These are phyloP conservation scores for Esperia sulphurella DNA, from an alignment of 2,888 invertebrate species.

Conservation along the genomic window DNA sequence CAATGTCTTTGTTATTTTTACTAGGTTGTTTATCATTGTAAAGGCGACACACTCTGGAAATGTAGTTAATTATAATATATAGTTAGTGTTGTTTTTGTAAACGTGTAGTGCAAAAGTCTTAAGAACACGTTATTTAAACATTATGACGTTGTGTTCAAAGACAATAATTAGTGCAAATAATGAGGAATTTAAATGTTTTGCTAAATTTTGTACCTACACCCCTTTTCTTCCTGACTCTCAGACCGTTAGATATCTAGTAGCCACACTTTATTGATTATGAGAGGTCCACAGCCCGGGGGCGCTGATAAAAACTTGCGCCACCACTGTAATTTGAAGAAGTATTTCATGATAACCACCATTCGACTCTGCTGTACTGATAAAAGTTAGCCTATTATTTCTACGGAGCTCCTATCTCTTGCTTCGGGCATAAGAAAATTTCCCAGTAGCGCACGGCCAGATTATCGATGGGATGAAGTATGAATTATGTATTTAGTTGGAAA, in stretches of 20 bases:
- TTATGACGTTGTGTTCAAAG: no score
- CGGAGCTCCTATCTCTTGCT: conserved; percentile 30
- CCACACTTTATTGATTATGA: conserved; percentile 46
- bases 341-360: conserved; percentile 52
- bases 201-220: conserved; percentile 20
- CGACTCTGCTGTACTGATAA: conserved; percentile 50
- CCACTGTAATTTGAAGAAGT: conserved; percentile 54
- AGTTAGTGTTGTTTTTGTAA: no score
- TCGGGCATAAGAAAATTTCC: conserved; percentile 34
- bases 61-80: no score
- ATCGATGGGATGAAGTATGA: conserved; percentile 47
- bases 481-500: conserved; percentile 68
- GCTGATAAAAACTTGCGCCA: conserved; percentile 62
- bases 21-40: no score
- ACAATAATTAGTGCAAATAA: no score
- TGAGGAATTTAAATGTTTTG: not conserved
- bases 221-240: conserved; percentile 6
- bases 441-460: conserved; percentile 39
- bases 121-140: no score
- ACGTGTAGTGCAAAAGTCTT: no score
- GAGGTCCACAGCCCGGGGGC: conserved; percentile 40
- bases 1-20: no score
- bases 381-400: conserved; percentile 66
- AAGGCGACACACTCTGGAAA: no score
- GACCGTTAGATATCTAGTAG: conserved; percentile 22